Base-by-base conservation (phyloP, 35 echinoderm and acorn worm species). In the Antedon bifida region DNA sequence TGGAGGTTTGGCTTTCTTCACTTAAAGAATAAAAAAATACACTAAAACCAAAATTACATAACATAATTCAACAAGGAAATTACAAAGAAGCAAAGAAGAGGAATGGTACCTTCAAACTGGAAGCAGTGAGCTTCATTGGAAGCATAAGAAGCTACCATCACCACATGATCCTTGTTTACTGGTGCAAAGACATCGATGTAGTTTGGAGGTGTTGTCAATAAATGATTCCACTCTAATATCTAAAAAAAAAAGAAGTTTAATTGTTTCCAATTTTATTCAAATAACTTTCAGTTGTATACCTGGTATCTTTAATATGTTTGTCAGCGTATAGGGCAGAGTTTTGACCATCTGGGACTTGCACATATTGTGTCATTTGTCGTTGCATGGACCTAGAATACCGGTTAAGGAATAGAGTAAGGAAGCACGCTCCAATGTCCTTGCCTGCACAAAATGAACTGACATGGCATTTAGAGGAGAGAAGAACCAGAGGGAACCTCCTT, bases 211-310 rank as follows among this genome's bases (percentile, higher is more conserved):
- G 76, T 31, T 0, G 46, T 29, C 38, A 86, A 35, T 33, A 31
- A 31, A 86, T 86, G 84, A 30, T 33, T 46, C 84, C 84, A 86
- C 42, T 86, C 35, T 46, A 86, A 46, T 30, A 86, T 56, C 84
- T 86, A 36, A 51, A 1, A 28, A 32, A 32, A 23, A 30, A 85
- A 26, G 74, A 74, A 73, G 7, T 23, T 30, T 19, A 9, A 14
- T 0, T 13, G 35, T 17, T 36, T 38, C 35, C 34, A 11, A 23
- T 82, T 14, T 30, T 38, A n/a, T n/a, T n/a, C n/a, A n/a, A n/a
- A n/a, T n/a, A n/a, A n/a, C n/a, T n/a, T n/a, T n/a, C n/a, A n/a
- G n/a, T n/a, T n/a, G n/a, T n/a, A n/a, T n/a, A n/a, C n/a, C n/a
- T n/a, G n/a, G n/a, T n/a, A n/a, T n/a, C n/a, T n/a, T n/a, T n/a